Base-by-base conservation (phyloP, 2,888 invertebrate genomes). In the Leptopterna dolabrata region DNA sequence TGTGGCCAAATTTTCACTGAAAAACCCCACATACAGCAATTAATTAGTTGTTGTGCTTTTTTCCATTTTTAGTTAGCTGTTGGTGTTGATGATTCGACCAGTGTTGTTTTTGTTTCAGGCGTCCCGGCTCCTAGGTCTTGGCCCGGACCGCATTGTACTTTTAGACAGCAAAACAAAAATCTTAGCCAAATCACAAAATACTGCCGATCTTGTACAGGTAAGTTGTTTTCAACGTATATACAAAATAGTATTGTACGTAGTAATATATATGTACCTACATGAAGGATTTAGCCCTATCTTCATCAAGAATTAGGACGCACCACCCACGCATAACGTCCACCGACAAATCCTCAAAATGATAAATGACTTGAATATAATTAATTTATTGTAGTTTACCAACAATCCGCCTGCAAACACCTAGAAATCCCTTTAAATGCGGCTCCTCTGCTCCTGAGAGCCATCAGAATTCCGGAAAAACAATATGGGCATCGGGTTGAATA, bases 131-230 rank as follows among this genome's bases (percentile, higher is more conserved):
- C 91, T 95, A 85, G 94, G 94, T 76, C 92, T 94, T 87, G 93
- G 93, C 76, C 92, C 93, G 41, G 93, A 93, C 89, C 93, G 93
- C 90, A 92, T 94, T 76, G 93, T 94, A 43, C 92, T 95, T 41
- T 92, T 95, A 88, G 94, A 95, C 92, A 93, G 93, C 90, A 93
- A 93, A 89, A 93, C 94, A 1, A 94, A 94, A 90, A 91, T 93
- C 41, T 91, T 94, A 73, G 92, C 93, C 24, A 93, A 93, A 90
- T 92, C 92, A 19, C 94, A 93, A 89, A 91, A 92, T 87, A 93
- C 94, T 41, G 91, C 92, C 30, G 94, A 94, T 90, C 92, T 94
- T 76, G 92, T 93, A 89, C 92, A 92, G 92, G 92, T 92, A 89
- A 89, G 90, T 9, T 11, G 6, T 87, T 16, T 6, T 29, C 70